Evolutionary conservation across 1,140 invertebrate species (phyloP).

Genomic region (Drosophila tropicalis): DNA sequence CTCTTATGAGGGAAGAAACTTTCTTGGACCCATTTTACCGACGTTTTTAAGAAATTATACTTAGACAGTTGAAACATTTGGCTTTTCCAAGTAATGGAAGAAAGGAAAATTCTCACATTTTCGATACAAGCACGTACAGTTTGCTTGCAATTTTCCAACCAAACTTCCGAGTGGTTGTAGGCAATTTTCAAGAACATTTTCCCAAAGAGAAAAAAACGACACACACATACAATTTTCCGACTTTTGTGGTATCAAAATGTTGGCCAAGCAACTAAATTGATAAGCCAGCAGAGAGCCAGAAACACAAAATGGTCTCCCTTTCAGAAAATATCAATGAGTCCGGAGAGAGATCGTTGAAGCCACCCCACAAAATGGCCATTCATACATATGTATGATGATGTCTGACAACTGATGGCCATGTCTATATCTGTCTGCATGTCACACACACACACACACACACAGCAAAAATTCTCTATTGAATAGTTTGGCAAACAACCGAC

Average conservation of each 20-base stretch:
- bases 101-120: too few relatives aligned
- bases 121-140: too few relatives aligned
- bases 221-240: neutral
- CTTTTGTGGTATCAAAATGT: constrained; percentile 4
- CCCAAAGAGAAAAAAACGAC: too few relatives aligned
- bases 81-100: too few relatives aligned
- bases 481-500: constrained; percentile 72
- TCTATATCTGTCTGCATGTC: constrained; percentile 35
- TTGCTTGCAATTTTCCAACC: too few relatives aligned
- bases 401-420: constrained; percentile 48
- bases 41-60: too few relatives aligned
- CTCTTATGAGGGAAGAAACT: too few relatives aligned
- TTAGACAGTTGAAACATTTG: too few relatives aligned
- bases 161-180: too few relatives aligned
- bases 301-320: neutral
- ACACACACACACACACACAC: constrained; percentile 1
- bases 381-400: constrained; percentile 55
- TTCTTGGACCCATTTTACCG: too few relatives aligned
- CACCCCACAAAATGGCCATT: constrained; percentile 26
- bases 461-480: constrained; percentile 47
- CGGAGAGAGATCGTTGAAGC: constrained; percentile 28
- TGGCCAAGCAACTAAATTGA: constrained; percentile 17
- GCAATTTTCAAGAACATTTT: too few relatives aligned
- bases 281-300: neutral
- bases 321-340: neutral